phyloP scores from a whole-genome alignment of 35 echinoderm and acorn worm genomes.

The Ophiothrix spiculata region DNA sequence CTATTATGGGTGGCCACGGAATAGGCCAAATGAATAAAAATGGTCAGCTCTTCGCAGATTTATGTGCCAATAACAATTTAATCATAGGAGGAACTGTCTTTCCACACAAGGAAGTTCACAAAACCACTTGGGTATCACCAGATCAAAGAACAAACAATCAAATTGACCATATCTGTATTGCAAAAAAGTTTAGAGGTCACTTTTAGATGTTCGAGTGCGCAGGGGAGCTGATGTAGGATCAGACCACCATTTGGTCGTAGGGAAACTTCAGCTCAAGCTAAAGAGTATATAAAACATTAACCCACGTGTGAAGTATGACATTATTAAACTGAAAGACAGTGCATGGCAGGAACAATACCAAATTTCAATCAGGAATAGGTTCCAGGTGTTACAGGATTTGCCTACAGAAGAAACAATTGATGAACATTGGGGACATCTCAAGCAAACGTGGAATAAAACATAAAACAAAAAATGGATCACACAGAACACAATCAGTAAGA shows the following conservation, averaged over 20 bases:
- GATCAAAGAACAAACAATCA: slow-evolving; percentile 33
- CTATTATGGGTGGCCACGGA: slow-evolving; percentile 24
- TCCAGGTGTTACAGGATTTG: slow-evolving; percentile 9
- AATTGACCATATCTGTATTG: slow-evolving; percentile 40
- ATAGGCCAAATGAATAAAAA: slow-evolving; percentile 23
- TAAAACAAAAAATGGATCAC: not conserved
- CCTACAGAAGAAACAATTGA: slow-evolving; percentile 12
- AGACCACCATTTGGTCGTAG: slow-evolving; percentile 28
- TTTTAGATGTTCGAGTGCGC: slow-evolving; percentile 6
- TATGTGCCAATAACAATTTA: slow-evolving; percentile 27
- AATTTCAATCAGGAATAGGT: not conserved
- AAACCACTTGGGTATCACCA: slow-evolving; percentile 37
- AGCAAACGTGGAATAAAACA: slow-evolving; percentile 13
- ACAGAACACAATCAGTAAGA: not conserved
- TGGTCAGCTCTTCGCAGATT: slow-evolving; percentile 25
- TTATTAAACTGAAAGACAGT: not conserved
- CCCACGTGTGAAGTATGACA: not conserved
- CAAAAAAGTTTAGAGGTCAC: not conserved
- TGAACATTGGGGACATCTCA: slow-evolving; percentile 12
- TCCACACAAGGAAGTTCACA: slow-evolving; percentile 23
- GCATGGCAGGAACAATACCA: not conserved
- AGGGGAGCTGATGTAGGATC: slow-evolving; percentile 16
- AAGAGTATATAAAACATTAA: not conserved
- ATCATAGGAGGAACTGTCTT: slow-evolving; percentile 27
- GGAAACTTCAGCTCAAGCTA: slow-evolving; percentile 2